Evolutionary conservation across 2,888 invertebrate genomes (phyloP), one percentile per base, ranked within the genome.

Genomic region (Leistus spinibarbis): DNA sequence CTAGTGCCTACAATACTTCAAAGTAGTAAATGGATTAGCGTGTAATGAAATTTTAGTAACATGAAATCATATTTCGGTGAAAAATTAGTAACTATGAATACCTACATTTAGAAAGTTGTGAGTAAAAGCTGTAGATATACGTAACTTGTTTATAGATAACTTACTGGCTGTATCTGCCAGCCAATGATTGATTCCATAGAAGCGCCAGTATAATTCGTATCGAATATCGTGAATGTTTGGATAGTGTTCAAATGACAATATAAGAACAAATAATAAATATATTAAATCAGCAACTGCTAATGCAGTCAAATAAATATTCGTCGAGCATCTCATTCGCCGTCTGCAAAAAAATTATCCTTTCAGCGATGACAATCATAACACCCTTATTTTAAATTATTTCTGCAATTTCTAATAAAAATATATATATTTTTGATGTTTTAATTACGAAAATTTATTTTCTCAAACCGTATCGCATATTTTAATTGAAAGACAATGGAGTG

Each of bases 231-330:
- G 86, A 65, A 90, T 86, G 78, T 87, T 86, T 20, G 88, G 86
- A 79, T 90, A 90, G 82, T 91, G 90, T 79, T 88, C 85, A 73
- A 91, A 85, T 0, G 90, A 90, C 72, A 93, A 85, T 54, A 90
- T 84, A 79, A 93, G 87, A 57, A 88, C 89, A 82, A 91, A 90
- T 65, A 92, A 84, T 75, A 93, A 86, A 84, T 92, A 92, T 76
- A 92, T 86, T 76, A 92, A 87, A 81, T 94, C 93, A 74, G 91
- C 91, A 76, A 91, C 87, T 62, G 93, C 93, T 78, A 94, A 84
- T 0, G 92, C 92, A 70, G 92, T 91, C 78, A 94, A 86, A 84
- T 93, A 94, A 76, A 89, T 88, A 84, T 93, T 93, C 76, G 93
- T 93, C 54, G 93, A 92, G 77, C 91, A 90, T 80, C 91, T 86